Base-by-base conservation (phyloP, 2,888 invertebrate species). In the Dysmachus trigonus region DNA sequence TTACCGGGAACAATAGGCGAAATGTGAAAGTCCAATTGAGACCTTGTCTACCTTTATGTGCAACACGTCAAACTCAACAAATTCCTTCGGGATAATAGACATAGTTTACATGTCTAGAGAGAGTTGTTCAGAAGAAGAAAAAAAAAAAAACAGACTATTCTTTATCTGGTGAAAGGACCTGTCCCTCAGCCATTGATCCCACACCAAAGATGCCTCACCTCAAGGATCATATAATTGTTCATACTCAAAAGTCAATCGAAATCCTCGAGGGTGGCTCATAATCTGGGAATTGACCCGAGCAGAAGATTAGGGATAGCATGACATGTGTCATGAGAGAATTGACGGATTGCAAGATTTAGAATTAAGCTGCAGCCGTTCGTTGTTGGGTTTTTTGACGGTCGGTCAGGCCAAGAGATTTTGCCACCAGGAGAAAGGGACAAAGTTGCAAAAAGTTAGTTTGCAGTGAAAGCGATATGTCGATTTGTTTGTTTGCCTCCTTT, bases 311-410 rank as follows among this genome's bases (percentile, higher is more conserved):
- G 53, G 81, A 81, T 81, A 1, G 53, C 81, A 81, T 81, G 81
- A 81, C 81, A 81, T 62, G 33, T 81, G 81, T 81, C 81, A 81
- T 53, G 27, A n/a, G 47, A 77, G 53, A 53, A 62, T 81, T 81
- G 81, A 81, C 81, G 81, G 81, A 81, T 81, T 81, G 79, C 79
- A 79, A 35, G 73, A 73, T 73, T 73, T 73, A 53, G 33, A 81
- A 62, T 31, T 53, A 10, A 53, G 18, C 53, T 27, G 53, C 53
- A 79, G 47, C 53, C 33, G 53, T 81, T 15, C 33, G 5, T 31
- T 79, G 15, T 31, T 51, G 6, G 10, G 27, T 62, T 62, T 62
- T 62, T 22, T 22, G 27, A 22, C 10, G 62, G 27, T 62, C 62
- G 53, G 22, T 6, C 27, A 27, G 62, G 10, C 27, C 10, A 22